A percentile compares a stretch with the other conserved stretches of the same genome.
phyloP scores from a whole-genome alignment of 1,140 invertebrate species.

The Orussus abietinus region DNA sequence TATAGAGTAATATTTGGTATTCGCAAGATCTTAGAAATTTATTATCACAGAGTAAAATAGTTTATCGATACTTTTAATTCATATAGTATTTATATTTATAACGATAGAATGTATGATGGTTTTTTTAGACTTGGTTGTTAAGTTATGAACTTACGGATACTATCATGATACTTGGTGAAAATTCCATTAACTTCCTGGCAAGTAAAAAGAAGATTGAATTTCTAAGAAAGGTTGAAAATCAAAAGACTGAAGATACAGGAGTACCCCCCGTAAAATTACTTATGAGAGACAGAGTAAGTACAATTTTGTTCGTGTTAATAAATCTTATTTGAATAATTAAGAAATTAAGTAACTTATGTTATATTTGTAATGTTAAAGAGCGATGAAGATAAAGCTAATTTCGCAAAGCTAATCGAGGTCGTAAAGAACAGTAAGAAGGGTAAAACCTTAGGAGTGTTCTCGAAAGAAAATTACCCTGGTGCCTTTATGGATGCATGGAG shows the following conservation, averaged over 20 bases:
- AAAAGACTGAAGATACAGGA: constrained; percentile 77
- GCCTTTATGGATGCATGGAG: constrained; percentile 93
- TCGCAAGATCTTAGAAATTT: no score
- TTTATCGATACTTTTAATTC: no score
- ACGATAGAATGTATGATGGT: no score
- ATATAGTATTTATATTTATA: no score
- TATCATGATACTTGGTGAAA: constrained; percentile 85
- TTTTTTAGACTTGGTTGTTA: constrained; percentile 89
- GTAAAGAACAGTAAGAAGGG: constrained; percentile 88
- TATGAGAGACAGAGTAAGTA: constrained; percentile 82
- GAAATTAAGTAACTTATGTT: constrained; percentile 8
- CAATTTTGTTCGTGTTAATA: constrained; percentile 2
- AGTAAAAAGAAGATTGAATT: constrained; percentile 99
- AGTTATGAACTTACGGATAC: constrained; percentile 96
- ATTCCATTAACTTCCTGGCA: constrained; percentile 83
- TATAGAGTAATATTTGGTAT: no score
- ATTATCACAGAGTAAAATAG: no score
- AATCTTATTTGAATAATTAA: constrained; percentile 10
- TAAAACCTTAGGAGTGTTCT: constrained; percentile 87
- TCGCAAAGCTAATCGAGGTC: constrained; percentile 78
- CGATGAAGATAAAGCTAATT: constrained; percentile 95
- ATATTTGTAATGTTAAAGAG: constrained; percentile 57
- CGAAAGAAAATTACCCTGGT: constrained; percentile 90
- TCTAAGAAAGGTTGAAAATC: constrained; percentile 84
- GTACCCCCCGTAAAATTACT: constrained; percentile 85